Base-by-base conservation (phyloP, 2,797 vertebrate genomes). In the Kryptopterus vitreolus region DNA sequence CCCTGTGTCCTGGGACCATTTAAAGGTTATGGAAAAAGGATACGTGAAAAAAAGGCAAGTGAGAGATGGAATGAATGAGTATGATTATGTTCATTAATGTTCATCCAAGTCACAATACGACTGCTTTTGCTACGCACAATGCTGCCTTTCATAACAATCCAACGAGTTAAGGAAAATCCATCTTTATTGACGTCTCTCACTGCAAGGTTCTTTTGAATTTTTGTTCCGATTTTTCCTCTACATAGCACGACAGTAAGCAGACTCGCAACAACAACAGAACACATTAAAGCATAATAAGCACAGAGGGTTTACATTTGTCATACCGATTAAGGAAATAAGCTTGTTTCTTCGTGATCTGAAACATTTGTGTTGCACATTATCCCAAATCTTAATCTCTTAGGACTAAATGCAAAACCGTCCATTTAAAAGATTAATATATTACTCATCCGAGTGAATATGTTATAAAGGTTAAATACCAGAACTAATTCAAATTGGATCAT, bases 391-490 rank as follows among this genome's bases (percentile, higher is more conserved):
- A 80, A 80, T 78, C n/a, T n/a, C n/a, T n/a, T n/a, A 84, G 72
- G 31, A 83, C 79, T 75, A 53, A 81, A 79, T 75, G 80, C 84
- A 85, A 81, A 81, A 22, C 24, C 46, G 61, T 43, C 46, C 69
- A 69, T 79, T 81, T 43, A 80, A 59, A 63, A 65, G 53, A 75
- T 61, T 79, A 81, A 55, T n/a, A 31, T 80, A 52, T 79, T 79
- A 69, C 38, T 59, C 57, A 78, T 76, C 50, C 63, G 46, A 85
- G 70, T 81, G 69, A 80, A n/a, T 66, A 73, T 57, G 65, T 48
- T 80, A 16, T 68, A 62, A 16, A 53, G 1, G 2, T 75, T 81
- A 79, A 50, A 79, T 81, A 61, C 69, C 52, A 70, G 76, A 55
- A 76, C 63, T 83, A 70, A 43, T n/a, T n/a, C n/a, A n/a, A n/a